Evolutionary conservation across 2,888 invertebrate genomes (phyloP).

Genomic region (Uloborus plumipes): DNA sequence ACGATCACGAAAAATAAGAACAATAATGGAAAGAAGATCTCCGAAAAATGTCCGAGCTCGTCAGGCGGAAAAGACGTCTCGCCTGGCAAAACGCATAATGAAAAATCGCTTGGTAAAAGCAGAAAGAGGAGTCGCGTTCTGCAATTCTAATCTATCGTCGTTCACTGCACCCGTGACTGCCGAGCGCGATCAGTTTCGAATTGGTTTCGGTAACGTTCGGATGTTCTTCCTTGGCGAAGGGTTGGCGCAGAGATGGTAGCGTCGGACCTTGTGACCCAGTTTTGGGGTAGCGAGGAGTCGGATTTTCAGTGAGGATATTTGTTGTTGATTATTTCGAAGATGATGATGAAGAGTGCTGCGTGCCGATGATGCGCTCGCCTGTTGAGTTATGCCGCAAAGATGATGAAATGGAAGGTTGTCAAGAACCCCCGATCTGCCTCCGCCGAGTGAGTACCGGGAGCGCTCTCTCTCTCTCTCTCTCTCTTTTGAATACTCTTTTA

Average conservation of each 20-base stretch:
- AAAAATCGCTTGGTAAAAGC: not conserved
- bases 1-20: too few relatives aligned
- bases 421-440: conserved; percentile 44
- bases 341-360: not conserved
- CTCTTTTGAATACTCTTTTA: too few relatives aligned
- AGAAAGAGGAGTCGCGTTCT: not conserved
- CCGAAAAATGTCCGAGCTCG: not conserved
- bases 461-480: not conserved
- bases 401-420: conserved; percentile 60
- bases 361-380: conserved; percentile 17
- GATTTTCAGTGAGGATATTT: conserved; percentile 9
- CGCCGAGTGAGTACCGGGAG: conserved; percentile 41
- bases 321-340: not conserved
- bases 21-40: too few relatives aligned
- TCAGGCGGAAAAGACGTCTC: not conserved
- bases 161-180: conserved; percentile 25
- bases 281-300: too few relatives aligned
- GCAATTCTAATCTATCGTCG: conserved; percentile 1
- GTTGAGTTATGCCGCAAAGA: conserved; percentile 13
- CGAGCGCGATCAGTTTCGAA: too few relatives aligned
- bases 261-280: conserved; percentile 44
- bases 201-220: too few relatives aligned
- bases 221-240: not conserved
- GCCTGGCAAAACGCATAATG: conserved; percentile 4
- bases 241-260: conserved; percentile 16